Conservation (phyloP, 92 coral and sea anemone species). For the Epizoanthus illoricatus region DNA sequence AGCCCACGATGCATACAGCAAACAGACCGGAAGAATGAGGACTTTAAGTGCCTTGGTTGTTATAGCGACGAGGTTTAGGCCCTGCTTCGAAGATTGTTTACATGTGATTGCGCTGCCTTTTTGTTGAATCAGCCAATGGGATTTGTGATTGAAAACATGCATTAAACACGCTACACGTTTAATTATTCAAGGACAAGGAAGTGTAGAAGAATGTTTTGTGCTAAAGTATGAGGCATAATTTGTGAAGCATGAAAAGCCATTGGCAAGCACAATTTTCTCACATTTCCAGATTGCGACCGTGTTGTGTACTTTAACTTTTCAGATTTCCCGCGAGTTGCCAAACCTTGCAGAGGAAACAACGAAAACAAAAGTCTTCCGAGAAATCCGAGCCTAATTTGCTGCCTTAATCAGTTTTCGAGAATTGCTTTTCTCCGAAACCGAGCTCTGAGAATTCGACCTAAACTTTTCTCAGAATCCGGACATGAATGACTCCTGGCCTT, state of each 20-base stretch:
- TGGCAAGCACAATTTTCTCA: slow-evolving; percentile 15
- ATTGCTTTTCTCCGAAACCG: slow-evolving; percentile 40
- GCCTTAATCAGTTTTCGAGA: slow-evolving; percentile 35
- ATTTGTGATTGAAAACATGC: slow-evolving; percentile 35
- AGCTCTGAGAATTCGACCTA: slow-evolving; percentile 12
- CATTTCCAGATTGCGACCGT: slow-evolving; percentile 15
- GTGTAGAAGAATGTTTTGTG: not conserved
- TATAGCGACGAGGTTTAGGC: not conserved
- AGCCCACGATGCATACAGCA: slow-evolving; percentile 10
- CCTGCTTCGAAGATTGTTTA: not conserved
- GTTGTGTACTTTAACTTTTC: slow-evolving; percentile 3
- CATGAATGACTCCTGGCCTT: slow-evolving; percentile 16
- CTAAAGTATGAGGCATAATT: not conserved
- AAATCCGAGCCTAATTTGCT: slow-evolving; percentile 9
- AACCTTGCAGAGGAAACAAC: slow-evolving; percentile 8
- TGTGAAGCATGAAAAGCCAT: not conserved
- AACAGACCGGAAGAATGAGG: not conserved
- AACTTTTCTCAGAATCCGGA: slow-evolving; percentile 30
- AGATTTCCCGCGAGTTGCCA: slow-evolving; percentile 38
- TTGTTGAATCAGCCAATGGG: slow-evolving; percentile 8
- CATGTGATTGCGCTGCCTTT: not conserved
- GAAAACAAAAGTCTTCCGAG: slow-evolving; percentile 4
- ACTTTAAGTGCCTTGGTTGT: slow-evolving; percentile 10
- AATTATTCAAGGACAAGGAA: slow-evolving; percentile 32
- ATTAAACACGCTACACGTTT: slow-evolving; percentile 13